Evolutionary conservation across 1,140 invertebrate genomes (phyloP), one percentile per base, ranked within the genome.

Genomic region (Ganaspis sp.): DNA sequence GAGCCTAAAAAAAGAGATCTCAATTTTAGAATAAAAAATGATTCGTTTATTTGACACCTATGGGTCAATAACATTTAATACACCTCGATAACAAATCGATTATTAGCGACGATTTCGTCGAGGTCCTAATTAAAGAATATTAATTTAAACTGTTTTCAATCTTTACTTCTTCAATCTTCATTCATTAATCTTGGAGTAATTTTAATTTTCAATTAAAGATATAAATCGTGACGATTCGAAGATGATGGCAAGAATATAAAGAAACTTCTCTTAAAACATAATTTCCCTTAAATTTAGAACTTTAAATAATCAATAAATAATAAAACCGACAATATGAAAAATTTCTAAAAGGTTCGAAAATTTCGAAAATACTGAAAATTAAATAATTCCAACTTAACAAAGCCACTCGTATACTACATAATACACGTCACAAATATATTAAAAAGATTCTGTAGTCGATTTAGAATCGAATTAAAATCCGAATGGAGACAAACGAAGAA

Each of bases 41-140:
- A 75, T 83, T 84, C 72, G 76, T 84, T 84, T 84, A 84, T 82
- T 84, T 80, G 80, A 79, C 77, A 74, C 77, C 74, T 37, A 76
- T 64, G 64, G 69, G 53, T 81, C 77, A 79, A 81, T 72, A 80
- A 84, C 73, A 80, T 79, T 73, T 72, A 26, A 26, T 75, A 64
- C n/a, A 64, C 54, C 23, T 64, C 23, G 23, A 64, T 64, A n/a
- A 64, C 21, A 64, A 29, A 64, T 64, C 23, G 26, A 64, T 64
- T 29, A 58, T 26, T 23, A 29, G 58, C 8, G 58, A 64, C 0
- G n/a, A 3, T 17, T 11, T 40, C 8, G 38, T 40, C n/a, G 17
- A 49, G 45, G 15, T 6, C 17, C 4, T 5, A 19, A 49, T 49
- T 49, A 17, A 49, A 49, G 17, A 34, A 34, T 34, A n/a, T n/a